These are phyloP conservation scores for Julus scandinavius DNA, from an alignment of 2,888 invertebrate genomes.

Conservation along the genomic window DNA sequence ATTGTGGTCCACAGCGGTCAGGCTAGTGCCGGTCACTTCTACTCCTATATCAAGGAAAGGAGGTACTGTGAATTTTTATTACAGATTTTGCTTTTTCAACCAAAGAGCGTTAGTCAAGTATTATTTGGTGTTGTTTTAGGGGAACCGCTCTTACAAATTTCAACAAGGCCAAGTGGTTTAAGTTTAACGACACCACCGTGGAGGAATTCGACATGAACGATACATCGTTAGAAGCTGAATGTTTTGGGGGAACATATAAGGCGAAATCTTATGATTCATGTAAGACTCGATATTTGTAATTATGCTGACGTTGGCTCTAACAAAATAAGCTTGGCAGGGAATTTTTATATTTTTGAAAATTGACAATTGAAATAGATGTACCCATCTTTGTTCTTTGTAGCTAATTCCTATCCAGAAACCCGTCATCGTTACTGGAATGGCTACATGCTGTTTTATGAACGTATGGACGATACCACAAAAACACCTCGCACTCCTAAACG, in stretches of 20 bases:
- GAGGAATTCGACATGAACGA: conserved; percentile 69
- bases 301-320: no score
- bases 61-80: conserved; percentile 58
- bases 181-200: conserved; percentile 69
- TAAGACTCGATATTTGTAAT: conserved; percentile 59
- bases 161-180: conserved; percentile 68
- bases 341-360: background rate
- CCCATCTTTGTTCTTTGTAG: conserved; percentile 57
- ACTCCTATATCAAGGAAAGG: conserved; percentile 67
- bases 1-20: conserved; percentile 70
- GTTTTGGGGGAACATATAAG: conserved; percentile 69
- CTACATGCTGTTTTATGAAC: conserved; percentile 70
- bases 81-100: background rate
- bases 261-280: conserved; percentile 66
- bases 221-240: conserved; percentile 67
- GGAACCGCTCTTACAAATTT: conserved; percentile 65
- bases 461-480: conserved; percentile 63
- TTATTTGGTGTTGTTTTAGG: conserved; percentile 61
- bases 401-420: conserved; percentile 67
- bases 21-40: conserved; percentile 71
- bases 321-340: no score
- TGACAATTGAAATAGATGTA: no score
- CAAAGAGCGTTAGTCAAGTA: background rate
- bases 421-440: conserved; percentile 70
- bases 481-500: conserved; percentile 62